Percentiles rank a stretch among this genome's conserved stretches.
phyloP scores from a whole-genome alignment of 2,888 invertebrate species.

The Danaus chrysippus region DNA sequence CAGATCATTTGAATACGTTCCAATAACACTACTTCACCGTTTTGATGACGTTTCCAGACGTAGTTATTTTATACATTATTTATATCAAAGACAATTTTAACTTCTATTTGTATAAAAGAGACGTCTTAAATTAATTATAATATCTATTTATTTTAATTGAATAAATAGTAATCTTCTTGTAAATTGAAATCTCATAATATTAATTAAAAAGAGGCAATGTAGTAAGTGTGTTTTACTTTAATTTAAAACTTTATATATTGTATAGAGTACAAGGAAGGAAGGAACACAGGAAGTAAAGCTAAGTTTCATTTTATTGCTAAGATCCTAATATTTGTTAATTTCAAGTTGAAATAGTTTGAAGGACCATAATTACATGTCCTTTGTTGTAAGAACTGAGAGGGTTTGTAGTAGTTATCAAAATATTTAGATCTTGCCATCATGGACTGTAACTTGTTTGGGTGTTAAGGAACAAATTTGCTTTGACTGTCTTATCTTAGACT shows the following conservation, averaged over 20 bases:
- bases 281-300: neutral
- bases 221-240: no score
- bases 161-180: no score
- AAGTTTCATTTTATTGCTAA: neutral
- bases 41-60: neutral
- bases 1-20: conserved; percentile 26
- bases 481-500: no score
- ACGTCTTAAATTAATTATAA: no score
- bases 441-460: neutral
- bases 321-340: conserved; percentile 4
- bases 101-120: no score
- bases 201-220: no score
- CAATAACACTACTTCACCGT: conserved; percentile 9
- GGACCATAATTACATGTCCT: conserved; percentile 11
- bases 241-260: neutral
- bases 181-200: no score
- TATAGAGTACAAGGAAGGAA: neutral
- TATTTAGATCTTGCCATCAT: conserved; percentile 11
- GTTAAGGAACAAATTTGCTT: neutral
- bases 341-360: conserved; percentile 4
- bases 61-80: neutral
- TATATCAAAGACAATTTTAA: no score
- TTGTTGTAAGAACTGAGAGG: conserved; percentile 20
- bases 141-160: no score
- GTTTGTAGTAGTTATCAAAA: conserved; percentile 21